Conservation (phyloP, 2,113 vertebrate genomes). For the Emydocephalus ijimae region DNA sequence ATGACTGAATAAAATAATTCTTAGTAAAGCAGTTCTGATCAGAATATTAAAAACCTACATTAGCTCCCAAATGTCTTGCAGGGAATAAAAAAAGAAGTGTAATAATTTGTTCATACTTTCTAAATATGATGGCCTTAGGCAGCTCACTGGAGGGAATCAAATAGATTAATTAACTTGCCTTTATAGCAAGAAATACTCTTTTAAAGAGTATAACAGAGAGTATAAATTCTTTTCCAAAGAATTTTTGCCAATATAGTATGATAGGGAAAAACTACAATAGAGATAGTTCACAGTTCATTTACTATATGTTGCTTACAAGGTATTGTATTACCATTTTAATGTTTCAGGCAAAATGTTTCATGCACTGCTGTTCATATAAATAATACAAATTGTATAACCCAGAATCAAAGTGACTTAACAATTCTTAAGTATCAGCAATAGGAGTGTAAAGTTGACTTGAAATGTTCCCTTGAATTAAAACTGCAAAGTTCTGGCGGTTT, state of each 20-base stretch:
- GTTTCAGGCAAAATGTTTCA: not conserved
- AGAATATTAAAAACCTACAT: slow-evolving; percentile 1
- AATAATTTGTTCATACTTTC: slow-evolving; percentile 38
- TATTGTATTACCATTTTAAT: slow-evolving; percentile 3
- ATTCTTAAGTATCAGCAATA: not conserved
- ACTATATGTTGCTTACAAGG: not conserved
- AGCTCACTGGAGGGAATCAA: slow-evolving; percentile 30
- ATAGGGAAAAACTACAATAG: not conserved
- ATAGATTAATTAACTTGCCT: slow-evolving; percentile 49
- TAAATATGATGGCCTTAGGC: not conserved
- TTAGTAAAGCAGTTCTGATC: slow-evolving; percentile 3
- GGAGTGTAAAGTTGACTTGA: not conserved
- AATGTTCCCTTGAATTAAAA: not conserved
- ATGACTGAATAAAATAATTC: slow-evolving; percentile 10
- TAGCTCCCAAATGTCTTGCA: slow-evolving; percentile 4
- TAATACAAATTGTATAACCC: not conserved
- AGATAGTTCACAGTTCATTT: slow-evolving; percentile 16
- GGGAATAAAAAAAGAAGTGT: slow-evolving; percentile 1
- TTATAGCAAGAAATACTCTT: slow-evolving; percentile 22
- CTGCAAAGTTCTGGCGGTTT: not conserved
- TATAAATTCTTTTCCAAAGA: slow-evolving; percentile 16
- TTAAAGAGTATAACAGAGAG: not conserved
- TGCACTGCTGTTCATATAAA: not conserved
- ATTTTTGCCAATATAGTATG: not conserved
- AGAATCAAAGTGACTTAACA: not conserved